phyloP scores from a whole-genome alignment of 2,113 vertebrate genomes.

The Eubucco bourcierii region DNA sequence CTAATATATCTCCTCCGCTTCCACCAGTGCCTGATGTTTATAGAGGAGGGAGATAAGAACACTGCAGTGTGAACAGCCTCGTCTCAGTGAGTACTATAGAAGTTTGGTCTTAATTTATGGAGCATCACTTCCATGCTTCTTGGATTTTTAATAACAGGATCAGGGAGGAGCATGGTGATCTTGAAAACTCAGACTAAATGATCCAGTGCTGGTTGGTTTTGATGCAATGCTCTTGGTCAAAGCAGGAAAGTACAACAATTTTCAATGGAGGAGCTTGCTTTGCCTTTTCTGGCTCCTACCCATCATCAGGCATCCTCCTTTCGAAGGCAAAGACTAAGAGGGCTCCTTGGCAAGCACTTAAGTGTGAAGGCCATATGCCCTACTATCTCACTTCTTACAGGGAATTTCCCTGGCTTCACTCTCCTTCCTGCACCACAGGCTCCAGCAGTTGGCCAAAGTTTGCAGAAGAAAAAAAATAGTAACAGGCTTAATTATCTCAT shows the following conservation, averaged over 20 bases:
- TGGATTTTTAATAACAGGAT: not conserved
- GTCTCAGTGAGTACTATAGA: not conserved
- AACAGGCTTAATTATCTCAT: conserved; percentile 35
- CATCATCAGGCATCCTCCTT: not conserved
- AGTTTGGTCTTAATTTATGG: not conserved
- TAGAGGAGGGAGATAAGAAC: not conserved
- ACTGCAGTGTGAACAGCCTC: not conserved
- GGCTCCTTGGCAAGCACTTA: not conserved
- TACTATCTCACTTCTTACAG: not conserved
- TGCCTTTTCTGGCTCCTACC: not conserved
- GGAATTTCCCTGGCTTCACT: not conserved
- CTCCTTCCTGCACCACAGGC: not conserved
- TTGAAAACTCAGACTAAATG: not conserved
- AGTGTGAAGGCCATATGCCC: not conserved
- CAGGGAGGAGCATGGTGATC: not conserved
- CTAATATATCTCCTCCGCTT: not conserved
- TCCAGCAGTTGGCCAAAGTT: not conserved
- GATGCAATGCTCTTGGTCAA: not conserved
- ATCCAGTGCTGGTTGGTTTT: not conserved
- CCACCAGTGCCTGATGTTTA: not conserved
- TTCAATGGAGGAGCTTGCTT: accelerated
- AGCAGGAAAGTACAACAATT: not conserved
- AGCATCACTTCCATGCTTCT: not conserved
- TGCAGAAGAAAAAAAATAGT: not conserved
- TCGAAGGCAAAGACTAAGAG: not conserved